Evolutionary conservation across 2,113 vertebrate species (phyloP).

Genomic region (Larimichthys crocea): DNA sequence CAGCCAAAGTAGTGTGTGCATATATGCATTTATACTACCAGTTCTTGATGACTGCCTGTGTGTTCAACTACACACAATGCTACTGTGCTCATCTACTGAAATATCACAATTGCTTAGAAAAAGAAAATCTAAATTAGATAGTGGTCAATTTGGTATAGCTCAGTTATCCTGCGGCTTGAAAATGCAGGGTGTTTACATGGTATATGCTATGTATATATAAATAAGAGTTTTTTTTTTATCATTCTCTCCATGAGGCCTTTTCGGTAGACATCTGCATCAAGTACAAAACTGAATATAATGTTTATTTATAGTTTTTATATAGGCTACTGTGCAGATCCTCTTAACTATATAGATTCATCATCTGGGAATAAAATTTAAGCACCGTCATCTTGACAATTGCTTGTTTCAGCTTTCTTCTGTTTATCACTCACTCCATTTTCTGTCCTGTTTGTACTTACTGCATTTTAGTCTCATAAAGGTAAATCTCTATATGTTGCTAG

Average conservation of each 20-base stretch:
- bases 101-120: neutral
- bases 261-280: neutral
- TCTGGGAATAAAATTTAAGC: neutral
- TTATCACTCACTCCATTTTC: neutral
- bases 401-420: neutral
- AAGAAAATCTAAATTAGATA: neutral
- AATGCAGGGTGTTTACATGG: neutral
- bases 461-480: neutral
- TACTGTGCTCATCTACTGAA: neutral
- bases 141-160: neutral
- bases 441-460: neutral
- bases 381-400: neutral
- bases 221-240: too few relatives aligned
- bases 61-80: neutral
- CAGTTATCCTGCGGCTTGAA: neutral
- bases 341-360: neutral
- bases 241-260: neutral
- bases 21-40: constrained; percentile 18
- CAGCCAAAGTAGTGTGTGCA: neutral
- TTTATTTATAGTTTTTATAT: neutral
- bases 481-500: neutral
- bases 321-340: neutral
- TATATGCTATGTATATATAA: neutral
- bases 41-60: constrained; percentile 11
- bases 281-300: neutral